A percentile compares a stretch with the other conserved stretches of the same genome.
Conservation (phyloP, 2,113 vertebrate genomes). For the Rhipidura dahli region DNA sequence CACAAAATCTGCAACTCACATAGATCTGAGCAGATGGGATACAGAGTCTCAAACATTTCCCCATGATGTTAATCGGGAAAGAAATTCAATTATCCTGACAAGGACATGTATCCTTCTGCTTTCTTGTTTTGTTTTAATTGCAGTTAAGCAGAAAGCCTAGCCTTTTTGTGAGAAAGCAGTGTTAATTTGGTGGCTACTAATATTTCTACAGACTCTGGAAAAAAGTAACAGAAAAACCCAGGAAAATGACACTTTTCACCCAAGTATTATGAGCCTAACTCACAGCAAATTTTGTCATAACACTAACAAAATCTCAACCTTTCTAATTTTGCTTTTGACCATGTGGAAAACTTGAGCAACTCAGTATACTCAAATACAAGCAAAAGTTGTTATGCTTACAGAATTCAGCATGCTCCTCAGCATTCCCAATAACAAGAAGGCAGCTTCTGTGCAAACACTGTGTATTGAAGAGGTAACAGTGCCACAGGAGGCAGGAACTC, state of each 20-base stretch:
- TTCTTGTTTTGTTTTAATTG: background rate
- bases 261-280: background rate
- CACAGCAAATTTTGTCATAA: background rate
- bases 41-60: background rate
- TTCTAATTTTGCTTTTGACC: background rate
- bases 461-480: slow-evolving; percentile 89
- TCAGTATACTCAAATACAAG: background rate
- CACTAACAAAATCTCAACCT: background rate
- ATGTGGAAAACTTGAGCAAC: background rate
- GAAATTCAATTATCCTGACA: background rate
- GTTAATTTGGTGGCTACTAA: background rate
- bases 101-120: background rate
- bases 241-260: background rate
- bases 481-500: slow-evolving; percentile 91
- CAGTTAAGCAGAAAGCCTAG: background rate
- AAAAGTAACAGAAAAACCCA: background rate
- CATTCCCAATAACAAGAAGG: slow-evolving; percentile 93
- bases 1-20: background rate
- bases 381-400: slow-evolving; percentile 71
- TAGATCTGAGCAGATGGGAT: slow-evolving; percentile 31
- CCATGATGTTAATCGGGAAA: background rate
- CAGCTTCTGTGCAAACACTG: slow-evolving; percentile 91
- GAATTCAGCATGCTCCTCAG: slow-evolving; percentile 98
- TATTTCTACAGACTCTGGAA: background rate
- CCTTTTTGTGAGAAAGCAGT: background rate